Evolutionary conservation across 2,888 invertebrate genomes (phyloP), one percentile per base, ranked within the genome.

Genomic region (Gibbula magus): DNA sequence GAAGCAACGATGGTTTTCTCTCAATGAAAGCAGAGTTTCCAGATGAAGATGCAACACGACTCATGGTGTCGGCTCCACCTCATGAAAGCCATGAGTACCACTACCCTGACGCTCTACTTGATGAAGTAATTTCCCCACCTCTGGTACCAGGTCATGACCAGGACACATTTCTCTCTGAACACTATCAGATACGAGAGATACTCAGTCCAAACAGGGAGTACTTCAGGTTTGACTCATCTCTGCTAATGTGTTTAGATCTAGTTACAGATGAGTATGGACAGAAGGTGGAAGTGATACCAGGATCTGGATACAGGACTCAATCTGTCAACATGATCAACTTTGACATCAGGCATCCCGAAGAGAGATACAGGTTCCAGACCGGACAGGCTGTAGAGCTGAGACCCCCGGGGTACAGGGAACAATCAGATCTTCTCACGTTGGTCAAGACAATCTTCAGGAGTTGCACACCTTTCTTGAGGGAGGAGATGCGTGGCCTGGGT

Each of bases 401-500:
- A 39, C 61, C 53, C 1, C 32, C 54, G n/a, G 29, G 39, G 13
- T n/a, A 29, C 20, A 35, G 8, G 16, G 32, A 18, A 32, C 8
- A 22, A n/a, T 35, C n/a, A 10, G 79, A 56, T 35, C 51, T 79
- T 29, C 75, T 75, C 5, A 25, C 45, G 29, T 22, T 79, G 16
- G 79, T 54, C n/a, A 79, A 45, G 13, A 53, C 45, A n/a, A n/a
- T 79, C n/a, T 54, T 79, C 13, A 52, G 74, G 18, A 56, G 29
- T 25, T 82, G 82, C 32, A 76, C 77, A 18, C 73, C 78, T 4
- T 53, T 82, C 51, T 66, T 82, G n/a, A 73, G 79, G 22, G 77
- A 56, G 20, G 52, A 82, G 67, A 74, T 79, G 75, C 67, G 82
- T 32, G 76, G 66, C 18, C 45, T 83, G 1, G 82, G 82, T 0